phyloP scores from a whole-genome alignment of 2,113 vertebrate species.

The Naja naja region DNA sequence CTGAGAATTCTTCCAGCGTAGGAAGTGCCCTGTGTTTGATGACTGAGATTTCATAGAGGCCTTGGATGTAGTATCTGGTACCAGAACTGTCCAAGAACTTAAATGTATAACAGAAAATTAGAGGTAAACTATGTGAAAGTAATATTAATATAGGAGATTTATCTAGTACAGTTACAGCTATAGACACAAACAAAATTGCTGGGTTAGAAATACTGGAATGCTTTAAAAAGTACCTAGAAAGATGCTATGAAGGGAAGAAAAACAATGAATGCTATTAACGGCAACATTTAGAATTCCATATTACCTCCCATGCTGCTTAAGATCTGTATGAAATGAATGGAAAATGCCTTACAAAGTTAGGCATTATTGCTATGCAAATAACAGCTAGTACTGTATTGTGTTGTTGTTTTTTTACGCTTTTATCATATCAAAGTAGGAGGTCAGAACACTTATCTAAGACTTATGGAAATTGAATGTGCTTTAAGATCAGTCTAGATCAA shows the following conservation, averaged over 20 bases:
- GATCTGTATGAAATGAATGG: not conserved
- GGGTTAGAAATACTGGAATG: not conserved
- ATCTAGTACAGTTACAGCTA: not conserved
- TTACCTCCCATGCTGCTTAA: not conserved
- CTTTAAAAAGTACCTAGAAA: not conserved
- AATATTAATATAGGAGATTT: not conserved
- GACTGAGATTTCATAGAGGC: not conserved
- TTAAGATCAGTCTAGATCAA: not conserved
- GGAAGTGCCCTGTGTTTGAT: not conserved
- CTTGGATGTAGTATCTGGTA: not conserved
- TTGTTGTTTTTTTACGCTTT: not conserved
- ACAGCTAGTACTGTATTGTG: not conserved
- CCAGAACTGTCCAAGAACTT: not conserved
- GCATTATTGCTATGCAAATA: not conserved
- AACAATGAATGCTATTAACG: not conserved
- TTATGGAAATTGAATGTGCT: not conserved
- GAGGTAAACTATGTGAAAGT: not conserved
- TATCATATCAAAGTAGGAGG: not conserved
- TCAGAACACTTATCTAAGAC: not conserved
- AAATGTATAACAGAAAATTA: not conserved
- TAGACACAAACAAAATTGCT: not conserved
- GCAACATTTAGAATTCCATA: not conserved
- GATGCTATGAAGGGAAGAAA: not conserved
- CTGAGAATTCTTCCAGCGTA: constrained; percentile 4
- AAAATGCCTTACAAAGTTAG: not conserved